Conservation (phyloP, 1,140 invertebrate genomes). For the Metaphire vulgaris region DNA sequence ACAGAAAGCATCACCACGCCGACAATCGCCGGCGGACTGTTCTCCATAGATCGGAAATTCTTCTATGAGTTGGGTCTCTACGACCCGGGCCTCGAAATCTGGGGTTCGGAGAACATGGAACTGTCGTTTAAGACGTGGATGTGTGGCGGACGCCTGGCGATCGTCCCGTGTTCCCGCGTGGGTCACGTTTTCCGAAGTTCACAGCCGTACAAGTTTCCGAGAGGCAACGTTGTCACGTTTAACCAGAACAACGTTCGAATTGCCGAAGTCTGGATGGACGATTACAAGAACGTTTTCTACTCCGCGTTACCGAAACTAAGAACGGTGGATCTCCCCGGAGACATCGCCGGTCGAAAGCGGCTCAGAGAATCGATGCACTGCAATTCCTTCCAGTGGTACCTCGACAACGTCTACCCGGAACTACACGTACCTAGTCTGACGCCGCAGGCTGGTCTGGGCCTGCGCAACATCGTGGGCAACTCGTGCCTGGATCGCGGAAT, state of each 20-base stretch:
- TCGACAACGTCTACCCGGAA: slow-evolving; percentile 95
- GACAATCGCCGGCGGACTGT: slow-evolving; percentile 63
- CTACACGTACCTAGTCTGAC: slow-evolving; percentile 55
- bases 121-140: slow-evolving; percentile 93
- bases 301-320: slow-evolving; percentile 14
- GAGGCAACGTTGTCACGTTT: neutral
- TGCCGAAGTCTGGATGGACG: slow-evolving; percentile 70
- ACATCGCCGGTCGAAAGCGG: slow-evolving; percentile 70
- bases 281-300: slow-evolving; percentile 67
- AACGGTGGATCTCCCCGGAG: slow-evolving; percentile 65
- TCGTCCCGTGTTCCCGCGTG: slow-evolving; percentile 92
- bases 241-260: slow-evolving; percentile 53
- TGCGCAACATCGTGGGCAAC: neutral
- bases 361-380: slow-evolving; percentile 74
- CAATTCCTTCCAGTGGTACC: slow-evolving; percentile 96
- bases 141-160: slow-evolving; percentile 90
- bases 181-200: slow-evolving; percentile 96
- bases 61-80: slow-evolving; percentile 72
- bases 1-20: slow-evolving; percentile 60
- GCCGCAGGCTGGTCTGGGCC: too few species aligned
- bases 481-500: neutral
- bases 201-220: slow-evolving; percentile 66
- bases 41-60: slow-evolving; percentile 39
- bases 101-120: slow-evolving; percentile 99
- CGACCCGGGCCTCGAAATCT: slow-evolving; percentile 90